A percentile compares a stretch with the other conserved stretches of the same genome.
Conservation (phyloP, 1,140 invertebrate genomes). For the Aphelinus atriplicis region DNA sequence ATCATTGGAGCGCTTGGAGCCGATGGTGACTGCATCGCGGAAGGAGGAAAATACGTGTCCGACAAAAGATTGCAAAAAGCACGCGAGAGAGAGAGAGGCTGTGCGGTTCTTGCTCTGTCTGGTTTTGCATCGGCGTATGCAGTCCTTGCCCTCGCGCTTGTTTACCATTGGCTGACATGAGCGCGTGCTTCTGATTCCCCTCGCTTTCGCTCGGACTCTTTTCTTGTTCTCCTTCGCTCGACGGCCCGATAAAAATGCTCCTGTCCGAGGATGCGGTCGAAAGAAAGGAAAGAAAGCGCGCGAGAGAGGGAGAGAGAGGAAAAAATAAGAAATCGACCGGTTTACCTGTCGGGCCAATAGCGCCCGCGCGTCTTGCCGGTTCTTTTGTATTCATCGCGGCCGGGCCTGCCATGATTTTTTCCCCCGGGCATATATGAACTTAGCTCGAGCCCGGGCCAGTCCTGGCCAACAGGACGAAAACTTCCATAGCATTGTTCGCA, state of each 20-base stretch:
- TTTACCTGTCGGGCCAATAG: constrained; percentile 46
- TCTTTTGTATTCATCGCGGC: constrained; percentile 18
- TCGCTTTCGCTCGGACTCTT: constrained; percentile 24
- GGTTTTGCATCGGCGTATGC: neutral
- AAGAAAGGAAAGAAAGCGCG: constrained; percentile 22
- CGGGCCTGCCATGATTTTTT: neutral
- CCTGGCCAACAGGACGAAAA: too few relatives aligned
- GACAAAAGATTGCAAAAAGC: too few relatives aligned
- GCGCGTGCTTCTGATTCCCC: constrained; percentile 40
- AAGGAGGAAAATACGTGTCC: too few relatives aligned
- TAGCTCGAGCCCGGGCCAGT: neutral
- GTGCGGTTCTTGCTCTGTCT: too few relatives aligned
- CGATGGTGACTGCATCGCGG: too few relatives aligned
- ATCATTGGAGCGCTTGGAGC: too few relatives aligned
- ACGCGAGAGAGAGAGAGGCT: too few relatives aligned
- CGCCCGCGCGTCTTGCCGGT: constrained; percentile 25
- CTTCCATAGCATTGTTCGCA: too few relatives aligned
- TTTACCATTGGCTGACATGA: constrained; percentile 29
- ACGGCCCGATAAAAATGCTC: constrained; percentile 28
- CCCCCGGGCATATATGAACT: constrained; percentile 8
- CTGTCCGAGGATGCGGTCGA: constrained; percentile 28
- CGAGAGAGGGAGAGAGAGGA: constrained; percentile 19
- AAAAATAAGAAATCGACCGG: constrained; percentile 49
- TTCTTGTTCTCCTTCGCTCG: constrained; percentile 16
- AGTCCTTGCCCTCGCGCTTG: constrained; percentile 20